These are phyloP conservation scores for Tinea pellionella DNA, from an alignment of 2,888 invertebrate species.

Conservation along the genomic window DNA sequence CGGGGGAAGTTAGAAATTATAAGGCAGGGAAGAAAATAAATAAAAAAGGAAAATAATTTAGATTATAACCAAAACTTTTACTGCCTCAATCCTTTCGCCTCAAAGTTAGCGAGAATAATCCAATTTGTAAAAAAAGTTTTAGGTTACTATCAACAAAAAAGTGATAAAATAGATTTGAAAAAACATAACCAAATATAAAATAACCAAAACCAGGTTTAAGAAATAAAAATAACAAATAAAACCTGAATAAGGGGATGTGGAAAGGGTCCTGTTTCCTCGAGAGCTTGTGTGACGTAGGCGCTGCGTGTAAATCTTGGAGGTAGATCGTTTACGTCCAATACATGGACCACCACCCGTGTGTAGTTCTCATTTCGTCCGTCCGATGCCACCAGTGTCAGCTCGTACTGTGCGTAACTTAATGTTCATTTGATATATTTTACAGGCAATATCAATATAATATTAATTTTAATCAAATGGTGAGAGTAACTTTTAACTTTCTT, in stretches of 20 bases:
- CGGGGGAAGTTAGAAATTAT: not conserved
- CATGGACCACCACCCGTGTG: slow-evolving; percentile 83
- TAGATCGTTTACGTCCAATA: slow-evolving; percentile 90
- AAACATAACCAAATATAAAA: too few species aligned
- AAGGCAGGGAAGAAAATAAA: not conserved
- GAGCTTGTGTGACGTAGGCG: slow-evolving; percentile 77
- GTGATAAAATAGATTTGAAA: not conserved
- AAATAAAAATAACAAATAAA: slow-evolving; percentile 26
- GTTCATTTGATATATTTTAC: slow-evolving; percentile 28
- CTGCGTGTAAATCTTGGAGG: slow-evolving; percentile 83
- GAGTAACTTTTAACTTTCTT: not conserved
- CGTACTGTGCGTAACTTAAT: slow-evolving; percentile 75
- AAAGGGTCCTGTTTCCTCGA: slow-evolving; percentile 82
- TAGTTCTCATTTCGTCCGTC: slow-evolving; percentile 91
- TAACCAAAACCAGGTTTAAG: slow-evolving; percentile 1
- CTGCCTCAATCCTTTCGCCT: not conserved
- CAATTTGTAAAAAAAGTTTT: not conserved
- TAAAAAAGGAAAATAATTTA: slow-evolving; percentile 1
- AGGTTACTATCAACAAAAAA: not conserved
- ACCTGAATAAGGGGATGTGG: slow-evolving; percentile 80
- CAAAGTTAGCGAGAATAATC: slow-evolving; percentile 4
- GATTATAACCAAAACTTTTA: not conserved
- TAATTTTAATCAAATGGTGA: slow-evolving; percentile 23
- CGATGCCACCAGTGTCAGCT: slow-evolving; percentile 88
- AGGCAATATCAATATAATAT: slow-evolving; percentile 60